Conservation (phyloP, 2,113 vertebrate genomes). For the Macquaria australasica region DNA sequence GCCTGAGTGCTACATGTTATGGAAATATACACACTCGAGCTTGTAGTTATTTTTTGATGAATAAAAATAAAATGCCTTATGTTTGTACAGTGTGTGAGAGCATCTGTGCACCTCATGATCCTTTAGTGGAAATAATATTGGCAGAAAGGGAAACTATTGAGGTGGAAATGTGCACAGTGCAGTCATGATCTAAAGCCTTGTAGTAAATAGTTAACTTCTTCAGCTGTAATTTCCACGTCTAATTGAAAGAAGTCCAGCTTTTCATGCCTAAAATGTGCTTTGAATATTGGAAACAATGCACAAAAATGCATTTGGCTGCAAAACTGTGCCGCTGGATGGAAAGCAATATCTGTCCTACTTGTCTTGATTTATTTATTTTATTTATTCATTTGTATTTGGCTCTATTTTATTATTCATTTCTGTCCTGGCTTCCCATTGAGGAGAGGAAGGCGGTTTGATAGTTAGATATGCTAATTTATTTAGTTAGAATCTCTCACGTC, state of each 20-base stretch:
- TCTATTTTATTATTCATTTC: conserved; percentile 81
- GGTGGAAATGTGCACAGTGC: conserved; percentile 8
- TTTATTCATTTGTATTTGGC: conserved; percentile 74
- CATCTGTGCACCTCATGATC: conserved; percentile 4
- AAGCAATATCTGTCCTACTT: conserved; percentile 46
- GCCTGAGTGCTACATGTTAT: conserved; percentile 8
- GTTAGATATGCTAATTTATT: conserved; percentile 91
- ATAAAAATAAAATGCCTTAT: conserved; percentile 1
- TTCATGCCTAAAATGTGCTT: conserved; percentile 53
- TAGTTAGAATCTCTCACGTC: conserved; percentile 91
- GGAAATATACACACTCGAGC: conserved; percentile 29
- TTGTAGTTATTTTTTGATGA: conserved; percentile 27
- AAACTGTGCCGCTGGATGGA: conserved; percentile 33
- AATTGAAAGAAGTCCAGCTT: conserved; percentile 54
- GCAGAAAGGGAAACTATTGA: conserved; percentile 21
- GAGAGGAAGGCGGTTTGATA: conserved; percentile 77
- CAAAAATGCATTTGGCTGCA: conserved; percentile 50
- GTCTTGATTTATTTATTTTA: conserved; percentile 65
- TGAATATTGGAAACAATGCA: conserved; percentile 63
- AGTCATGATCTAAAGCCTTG: conserved; percentile 14
- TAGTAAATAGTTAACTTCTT: conserved; percentile 58
- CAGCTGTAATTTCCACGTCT: conserved; percentile 51
- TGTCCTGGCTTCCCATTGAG: conserved; percentile 68
- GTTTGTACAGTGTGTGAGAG: not conserved
- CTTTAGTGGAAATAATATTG: conserved; percentile 38